Evolutionary conservation across 2,113 vertebrate genomes (phyloP).

Genomic region (Indicator indicator): DNA sequence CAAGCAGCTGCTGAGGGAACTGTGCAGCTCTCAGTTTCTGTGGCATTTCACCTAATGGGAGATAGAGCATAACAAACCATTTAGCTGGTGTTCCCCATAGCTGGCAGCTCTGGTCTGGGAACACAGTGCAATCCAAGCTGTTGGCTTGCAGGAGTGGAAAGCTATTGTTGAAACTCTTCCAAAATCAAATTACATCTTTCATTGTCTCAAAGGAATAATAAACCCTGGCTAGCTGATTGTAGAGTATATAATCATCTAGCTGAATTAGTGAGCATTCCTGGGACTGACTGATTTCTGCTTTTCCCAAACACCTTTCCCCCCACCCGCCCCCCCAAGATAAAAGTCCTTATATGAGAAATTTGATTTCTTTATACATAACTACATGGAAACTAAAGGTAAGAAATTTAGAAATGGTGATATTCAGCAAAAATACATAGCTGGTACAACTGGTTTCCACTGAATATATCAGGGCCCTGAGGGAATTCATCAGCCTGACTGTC

Average conservation of each 20-base stretch:
- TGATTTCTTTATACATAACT: not conserved
- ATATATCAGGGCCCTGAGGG: not conserved
- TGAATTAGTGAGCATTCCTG: conserved; percentile 55
- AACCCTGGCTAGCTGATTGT: conserved; percentile 36
- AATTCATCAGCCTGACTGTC: not conserved
- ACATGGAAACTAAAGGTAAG: not conserved
- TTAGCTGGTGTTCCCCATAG: not conserved
- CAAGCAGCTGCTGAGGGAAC: conserved; percentile 16
- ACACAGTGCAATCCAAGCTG: not conserved
- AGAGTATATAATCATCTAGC: conserved; percentile 31
- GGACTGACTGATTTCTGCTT: conserved; percentile 40
- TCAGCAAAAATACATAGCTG: not conserved
- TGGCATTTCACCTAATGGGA: conserved; percentile 30
- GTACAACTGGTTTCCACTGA: not conserved
- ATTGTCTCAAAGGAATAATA: conserved; percentile 63
- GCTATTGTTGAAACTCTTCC: conserved; percentile 4
- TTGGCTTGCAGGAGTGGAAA: not conserved
- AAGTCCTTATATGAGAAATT: not conserved
- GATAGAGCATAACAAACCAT: not conserved
- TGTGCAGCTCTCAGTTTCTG: not conserved
- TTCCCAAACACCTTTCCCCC: not conserved
- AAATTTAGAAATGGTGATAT: not conserved
- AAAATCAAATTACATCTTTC: conserved; percentile 52
- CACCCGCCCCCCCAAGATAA: not conserved
- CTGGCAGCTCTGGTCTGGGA: not conserved